Percentiles rank a stretch among this genome's conserved stretches.
phyloP scores from a whole-genome alignment of 2,888 invertebrate species.

The Portevinia maculata region DNA sequence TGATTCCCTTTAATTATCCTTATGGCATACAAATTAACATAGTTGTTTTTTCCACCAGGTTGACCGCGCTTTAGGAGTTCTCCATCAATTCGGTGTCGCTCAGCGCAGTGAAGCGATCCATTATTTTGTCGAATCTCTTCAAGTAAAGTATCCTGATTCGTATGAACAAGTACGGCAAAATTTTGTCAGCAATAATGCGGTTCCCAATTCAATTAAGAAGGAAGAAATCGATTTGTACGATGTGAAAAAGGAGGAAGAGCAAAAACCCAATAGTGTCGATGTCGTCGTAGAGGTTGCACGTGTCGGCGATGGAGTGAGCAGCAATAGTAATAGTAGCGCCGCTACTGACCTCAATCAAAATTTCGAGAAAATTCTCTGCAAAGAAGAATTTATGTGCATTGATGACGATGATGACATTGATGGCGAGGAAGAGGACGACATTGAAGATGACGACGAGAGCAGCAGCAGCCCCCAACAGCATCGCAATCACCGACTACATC shows the following conservation, averaged over 20 bases:
- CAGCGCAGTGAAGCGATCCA: conserved; percentile 82
- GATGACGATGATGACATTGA: conserved; percentile 80
- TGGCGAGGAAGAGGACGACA: conserved; percentile 72
- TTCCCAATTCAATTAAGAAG: conserved; percentile 78
- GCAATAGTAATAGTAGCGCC: conserved; percentile 73
- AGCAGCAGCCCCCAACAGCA: conserved; percentile 60
- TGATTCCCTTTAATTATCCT: too few species aligned
- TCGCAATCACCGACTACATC: conserved; percentile 61
- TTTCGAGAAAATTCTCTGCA: conserved; percentile 82
- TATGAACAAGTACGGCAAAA: conserved; percentile 80
- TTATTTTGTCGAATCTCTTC: conserved; percentile 80
- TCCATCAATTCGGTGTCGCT: conserved; percentile 79
- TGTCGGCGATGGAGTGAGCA: conserved; percentile 46
- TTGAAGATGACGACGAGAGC: conserved; percentile 63
- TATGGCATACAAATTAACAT: background rate
- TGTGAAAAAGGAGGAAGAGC: conserved; percentile 57
- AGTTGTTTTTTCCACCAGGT: conserved; percentile 76
- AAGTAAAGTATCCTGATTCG: conserved; percentile 81
- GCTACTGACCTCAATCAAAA: conserved; percentile 82
- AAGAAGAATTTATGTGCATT: conserved; percentile 81
- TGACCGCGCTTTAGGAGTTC: conserved; percentile 81
- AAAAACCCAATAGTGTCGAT: conserved; percentile 31
- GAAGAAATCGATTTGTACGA: conserved; percentile 77
- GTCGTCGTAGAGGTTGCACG: conserved; percentile 30
- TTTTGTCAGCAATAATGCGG: conserved; percentile 77